phyloP scores from a whole-genome alignment of 1,140 invertebrate species.

The Hyphantria cunea region DNA sequence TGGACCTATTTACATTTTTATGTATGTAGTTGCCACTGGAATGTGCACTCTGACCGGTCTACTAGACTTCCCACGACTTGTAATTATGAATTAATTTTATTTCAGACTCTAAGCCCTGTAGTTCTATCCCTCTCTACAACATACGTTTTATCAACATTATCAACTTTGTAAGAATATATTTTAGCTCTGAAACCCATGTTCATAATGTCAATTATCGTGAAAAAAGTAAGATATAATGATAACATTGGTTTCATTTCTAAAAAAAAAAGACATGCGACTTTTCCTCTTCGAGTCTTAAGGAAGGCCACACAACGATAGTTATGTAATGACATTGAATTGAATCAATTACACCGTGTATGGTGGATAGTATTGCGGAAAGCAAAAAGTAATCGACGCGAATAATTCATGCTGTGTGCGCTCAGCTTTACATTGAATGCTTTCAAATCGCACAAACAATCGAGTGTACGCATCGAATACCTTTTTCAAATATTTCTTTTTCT shows the following conservation, averaged over 20 bases:
- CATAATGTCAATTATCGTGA: too few relatives aligned
- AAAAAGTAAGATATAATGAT: conserved; percentile 3
- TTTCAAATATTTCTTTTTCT: conserved; percentile 81
- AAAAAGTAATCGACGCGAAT: conserved; percentile 60
- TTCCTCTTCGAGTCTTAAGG: conserved; percentile 26
- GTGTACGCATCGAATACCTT: conserved; percentile 69
- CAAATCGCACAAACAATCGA: conserved; percentile 73
- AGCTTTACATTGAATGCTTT: conserved; percentile 77
- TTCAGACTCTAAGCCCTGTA: conserved; percentile 35
- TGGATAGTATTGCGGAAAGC: conserved; percentile 39
- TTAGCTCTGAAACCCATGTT: too few relatives aligned
- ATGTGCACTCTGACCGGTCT: conserved; percentile 42
- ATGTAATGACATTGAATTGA: conserved; percentile 62
- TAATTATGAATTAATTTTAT: conserved; percentile 44
- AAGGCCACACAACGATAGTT: conserved; percentile 59
- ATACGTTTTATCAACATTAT: too few relatives aligned
- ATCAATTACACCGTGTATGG: conserved; percentile 59
- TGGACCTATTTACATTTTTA: neutral
- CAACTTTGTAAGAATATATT: too few relatives aligned
- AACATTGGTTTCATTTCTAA: conserved; percentile 1
- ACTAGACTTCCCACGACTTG: conserved; percentile 43
- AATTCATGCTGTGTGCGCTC: conserved; percentile 63
- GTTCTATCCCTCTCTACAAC: neutral
- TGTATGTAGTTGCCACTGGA: conserved; percentile 17
- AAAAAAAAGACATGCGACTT: conserved; percentile 29